Evolutionary conservation across 2,113 vertebrate species (phyloP), one percentile per base, ranked within the genome.

Genomic region (Poeciliopsis prolifica): DNA sequence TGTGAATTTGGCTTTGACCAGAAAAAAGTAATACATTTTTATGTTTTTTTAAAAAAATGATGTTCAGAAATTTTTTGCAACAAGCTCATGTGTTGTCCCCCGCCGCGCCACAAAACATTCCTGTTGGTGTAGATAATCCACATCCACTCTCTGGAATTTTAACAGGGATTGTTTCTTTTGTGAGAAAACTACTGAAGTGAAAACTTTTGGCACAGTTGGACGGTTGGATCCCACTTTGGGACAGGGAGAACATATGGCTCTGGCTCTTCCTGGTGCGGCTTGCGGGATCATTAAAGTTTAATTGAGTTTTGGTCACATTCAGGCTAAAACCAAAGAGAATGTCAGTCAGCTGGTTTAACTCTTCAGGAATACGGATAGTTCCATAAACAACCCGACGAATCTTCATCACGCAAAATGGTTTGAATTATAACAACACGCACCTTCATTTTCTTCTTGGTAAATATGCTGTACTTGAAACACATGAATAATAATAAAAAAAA

Each of bases 101-200:
- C 17, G 29, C 3, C 29, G 29, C 29, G 30, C 3, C 19, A 62
- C 24, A 71, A 74, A 58, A 29, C 51, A 51, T 66, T 66, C 44
- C 68, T 58, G 29, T 78, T 68, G n/a, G 60, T 58, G 31, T 33
- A 37, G 60, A 70, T 67, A 76, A 80, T 83, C 62, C 68, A 70
- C 74, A 54, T 64, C 3, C 61, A 61, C 22, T 61, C 17, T 67
- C 33, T 28, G 70, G 75, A 79, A 86, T 74, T 77, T 85, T 67
- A 74, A 85, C 60, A 67, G 65, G 70, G 68, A 70, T 37, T 30
- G 35, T 70, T 80, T 70, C 70, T 75, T 78, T 68, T 26, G 30
- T 70, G 26, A 51, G 51, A 69, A 78, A 79, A 54, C 44, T 67
- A 40, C n/a, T 77, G 64, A 62, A 79, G 58, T 75, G 65, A 72